Conservation (phyloP, 2,797 vertebrate species). For the Masticophis lateralis region DNA sequence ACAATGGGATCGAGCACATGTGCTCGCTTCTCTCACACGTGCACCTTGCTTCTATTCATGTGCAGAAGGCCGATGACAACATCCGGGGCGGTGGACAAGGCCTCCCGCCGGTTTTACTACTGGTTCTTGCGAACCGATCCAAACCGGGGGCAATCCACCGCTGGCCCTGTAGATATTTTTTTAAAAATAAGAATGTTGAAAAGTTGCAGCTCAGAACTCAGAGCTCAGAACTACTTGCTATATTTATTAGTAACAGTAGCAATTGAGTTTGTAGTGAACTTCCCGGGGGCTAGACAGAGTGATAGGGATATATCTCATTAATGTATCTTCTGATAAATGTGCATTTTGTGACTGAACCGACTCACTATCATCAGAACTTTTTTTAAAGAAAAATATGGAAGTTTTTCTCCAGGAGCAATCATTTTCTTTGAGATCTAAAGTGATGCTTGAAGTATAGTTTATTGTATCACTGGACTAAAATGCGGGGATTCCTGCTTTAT, state of each 20-base stretch:
- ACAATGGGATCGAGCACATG: too few species aligned
- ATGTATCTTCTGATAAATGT: neutral
- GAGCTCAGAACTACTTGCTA: neutral
- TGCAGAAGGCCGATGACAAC: too few species aligned
- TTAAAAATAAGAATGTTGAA: neutral
- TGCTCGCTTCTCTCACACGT: too few species aligned
- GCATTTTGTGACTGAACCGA: neutral
- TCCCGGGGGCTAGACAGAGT: neutral
- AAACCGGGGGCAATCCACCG: too few species aligned
- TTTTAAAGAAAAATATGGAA: neutral
- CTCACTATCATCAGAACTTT: neutral
- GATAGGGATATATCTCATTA: neutral
- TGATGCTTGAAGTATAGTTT: neutral
- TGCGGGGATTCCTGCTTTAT: neutral
- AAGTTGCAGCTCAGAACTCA: neutral
- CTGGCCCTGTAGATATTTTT: neutral
- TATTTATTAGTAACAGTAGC: neutral
- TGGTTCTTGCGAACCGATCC: too few species aligned
- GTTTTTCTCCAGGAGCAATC: neutral
- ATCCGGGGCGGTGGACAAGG: too few species aligned
- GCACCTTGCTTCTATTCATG: too few species aligned
- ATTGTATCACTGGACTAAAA: neutral
- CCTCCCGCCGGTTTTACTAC: too few species aligned
- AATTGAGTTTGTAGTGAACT: neutral
- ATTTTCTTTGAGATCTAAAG: neutral